Base-by-base conservation (phyloP, 2,113 vertebrate species). In the Malurus melanocephalus region DNA sequence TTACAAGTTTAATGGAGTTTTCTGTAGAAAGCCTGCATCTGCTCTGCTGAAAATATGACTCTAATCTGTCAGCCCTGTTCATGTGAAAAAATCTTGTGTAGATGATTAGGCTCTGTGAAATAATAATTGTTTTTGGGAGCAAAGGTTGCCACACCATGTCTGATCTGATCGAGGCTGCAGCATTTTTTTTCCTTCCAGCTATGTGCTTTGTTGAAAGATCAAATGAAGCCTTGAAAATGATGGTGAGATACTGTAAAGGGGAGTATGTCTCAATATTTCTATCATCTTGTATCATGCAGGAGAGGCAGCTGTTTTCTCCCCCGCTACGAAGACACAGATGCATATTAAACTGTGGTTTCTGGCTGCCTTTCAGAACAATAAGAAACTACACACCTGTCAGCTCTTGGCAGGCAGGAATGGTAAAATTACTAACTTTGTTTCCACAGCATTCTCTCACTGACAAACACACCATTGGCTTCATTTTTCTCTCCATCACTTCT, bases 301-400 rank as follows among this genome's bases (percentile, higher is more conserved):
- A 81, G 79, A 96, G 82, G 96, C 96, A 98, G 97, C 96, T 97
- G 97, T 95, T 97, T 96, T 91, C 93, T 95, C 79, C 84, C 40
- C 46, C 92, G 33, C 69, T 51, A 80, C 74, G 95, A 96, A 96
- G 94, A 93, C 95, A 74, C 57, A 80, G 87, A 80, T 94, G 91
- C 88, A 96, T 95, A 87, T 96, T 96, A 93, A 97, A 84, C 82
- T 83, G 67, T 73, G 83, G 78, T 96, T 94, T 94, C 95, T 96
- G 96, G 96, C 97, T 94, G 93, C 53, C 69, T 90, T 96, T 96
- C 96, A 97, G 94, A 97, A 97, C 96, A 97, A 97, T 94, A 93
- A 97, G 92, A 94, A 97, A 93, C 88, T 42, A 74, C 93, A 96
- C 97, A 98, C 97, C 97, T 98, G 97, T 97, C 90, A 93, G 91